Base-by-base conservation (phyloP, 2,888 invertebrate genomes). In the Drosophila austrosaltans region DNA sequence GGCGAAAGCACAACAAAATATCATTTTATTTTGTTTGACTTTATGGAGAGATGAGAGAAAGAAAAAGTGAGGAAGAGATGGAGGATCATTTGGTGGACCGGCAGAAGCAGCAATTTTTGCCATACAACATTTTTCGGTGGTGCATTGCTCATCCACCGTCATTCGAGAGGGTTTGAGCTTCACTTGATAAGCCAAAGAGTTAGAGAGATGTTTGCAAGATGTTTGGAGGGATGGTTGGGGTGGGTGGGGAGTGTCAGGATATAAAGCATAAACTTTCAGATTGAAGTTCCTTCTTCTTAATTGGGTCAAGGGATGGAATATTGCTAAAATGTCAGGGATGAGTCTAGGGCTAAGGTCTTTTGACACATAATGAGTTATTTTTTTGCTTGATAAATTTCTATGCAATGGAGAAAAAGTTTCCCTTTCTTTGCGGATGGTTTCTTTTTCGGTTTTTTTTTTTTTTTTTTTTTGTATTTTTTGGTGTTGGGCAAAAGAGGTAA, bases 341-440 rank as follows among this genome's bases (percentile, higher is more conserved):
- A 42, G 2, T 6, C 2, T 25, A 42, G 28, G 36, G 36, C 16
- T 7, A 61, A 20, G 42, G 57, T 74, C 72, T 75, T 84, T 72
- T 83, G 84, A 84, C 80, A 82, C 87, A 84, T 82, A 83, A 81
- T 87, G 80, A 78, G 80, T 82, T 72, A 79, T 82, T 78, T 78
- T 69, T 76, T 71, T 63, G 56, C 62, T 58, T 69, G 75, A 83
- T 86, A 79, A 83, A 76, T 79, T 83, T 72, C 79, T 67, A 68
- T 78, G 71, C 71, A 78, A 70, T 64, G 42, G 44, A 42, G 56
- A 56, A 54, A 57, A 72, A 66, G 48, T 48, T 48, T 48, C 48
- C 48, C 25, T 48, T 48, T 22, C 48, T 48, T 48, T 48, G 8
- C 20, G 44, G 20, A n/a, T 20, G 10, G 1, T 5, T 30, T 5